Evolutionary conservation across 2,888 invertebrate species (phyloP), one percentile per base, ranked within the genome.

Genomic region (Opisthograptis luteolata): DNA sequence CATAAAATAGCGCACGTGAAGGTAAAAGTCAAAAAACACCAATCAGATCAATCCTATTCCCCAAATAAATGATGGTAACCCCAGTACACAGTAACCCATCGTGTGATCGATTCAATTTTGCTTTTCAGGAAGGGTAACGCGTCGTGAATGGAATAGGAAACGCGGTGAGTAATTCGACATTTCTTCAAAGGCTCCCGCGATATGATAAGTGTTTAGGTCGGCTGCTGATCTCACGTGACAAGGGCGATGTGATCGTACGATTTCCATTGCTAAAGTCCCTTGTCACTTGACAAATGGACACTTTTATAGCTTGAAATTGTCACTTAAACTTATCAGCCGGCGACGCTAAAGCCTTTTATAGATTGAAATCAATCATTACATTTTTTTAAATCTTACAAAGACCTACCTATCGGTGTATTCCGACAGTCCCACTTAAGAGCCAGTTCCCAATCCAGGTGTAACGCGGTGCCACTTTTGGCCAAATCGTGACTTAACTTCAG

Each of bases 21-120:
- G n/a, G n/a, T n/a, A n/a, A n/a, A n/a, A n/a, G n/a, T 60, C 42
- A 54, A 54, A 52, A 58, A 41, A 50, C 47, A 54, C 56, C 54
- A 15, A 32, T 37, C 45, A 13, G 34, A 19, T 50, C 41, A 12
- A 7, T 15, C 15, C 30, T 15, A 30, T 6, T 14, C 6, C 17
- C 47, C 40, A 42, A 31, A 57, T 58, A 59, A 27, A 17, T 27
- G 14, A 39, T 48, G 41, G 19, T 22, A 20, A 27, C 43, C 30
- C 42, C 32, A 41, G 13, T 12, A 10, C 36, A 42, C 12, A 27
- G 31, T 17, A 27, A 32, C n/a, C n/a, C n/a, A n/a, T n/a, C 37
- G 39, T 28, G 37, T 37, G 36, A 49, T 55, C 35, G 43, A 48
- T 51, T 42, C 45, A 35, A 52, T 56, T 46, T 45, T 39, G 37